phyloP scores from a whole-genome alignment of 2,888 invertebrate species.

The Pterostichus niger region DNA sequence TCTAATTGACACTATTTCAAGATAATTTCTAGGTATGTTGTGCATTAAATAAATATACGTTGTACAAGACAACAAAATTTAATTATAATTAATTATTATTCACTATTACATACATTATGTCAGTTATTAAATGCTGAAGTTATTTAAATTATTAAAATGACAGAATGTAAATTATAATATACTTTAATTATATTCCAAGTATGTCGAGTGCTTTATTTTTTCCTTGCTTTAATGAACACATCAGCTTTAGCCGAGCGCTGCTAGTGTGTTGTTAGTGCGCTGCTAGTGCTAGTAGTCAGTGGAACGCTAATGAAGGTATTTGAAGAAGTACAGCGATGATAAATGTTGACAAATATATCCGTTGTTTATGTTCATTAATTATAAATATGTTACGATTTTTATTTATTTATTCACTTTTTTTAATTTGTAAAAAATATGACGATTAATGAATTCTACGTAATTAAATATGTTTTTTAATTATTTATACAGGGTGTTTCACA shows the following conservation, averaged over 20 bases:
- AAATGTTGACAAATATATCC: constrained; percentile 34
- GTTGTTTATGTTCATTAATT: constrained; percentile 43
- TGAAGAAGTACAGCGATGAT: constrained; percentile 27
- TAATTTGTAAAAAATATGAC: no score
- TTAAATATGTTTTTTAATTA: no score
- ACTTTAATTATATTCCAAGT: constrained; percentile 2
- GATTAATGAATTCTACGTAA: no score
- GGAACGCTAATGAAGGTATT: constrained; percentile 3
- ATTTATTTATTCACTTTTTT: neutral
- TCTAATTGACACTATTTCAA: no score
- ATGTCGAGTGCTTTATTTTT: constrained; percentile 6
- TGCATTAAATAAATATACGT: no score
- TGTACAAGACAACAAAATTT: neutral
- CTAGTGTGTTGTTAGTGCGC: neutral
- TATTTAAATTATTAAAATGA: constrained; percentile 14
- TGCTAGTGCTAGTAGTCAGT: neutral
- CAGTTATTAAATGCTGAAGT: constrained; percentile 11
- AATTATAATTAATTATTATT: constrained; percentile 1
- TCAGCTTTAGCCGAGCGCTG: neutral
- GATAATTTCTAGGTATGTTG: no score
- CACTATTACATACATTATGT: neutral
- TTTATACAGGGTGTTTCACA: no score
- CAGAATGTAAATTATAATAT: constrained; percentile 23
- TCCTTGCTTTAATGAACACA: neutral
- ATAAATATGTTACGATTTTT: neutral